phyloP scores from a whole-genome alignment of 1,140 invertebrate genomes.

The Andricus grossulariae region DNA sequence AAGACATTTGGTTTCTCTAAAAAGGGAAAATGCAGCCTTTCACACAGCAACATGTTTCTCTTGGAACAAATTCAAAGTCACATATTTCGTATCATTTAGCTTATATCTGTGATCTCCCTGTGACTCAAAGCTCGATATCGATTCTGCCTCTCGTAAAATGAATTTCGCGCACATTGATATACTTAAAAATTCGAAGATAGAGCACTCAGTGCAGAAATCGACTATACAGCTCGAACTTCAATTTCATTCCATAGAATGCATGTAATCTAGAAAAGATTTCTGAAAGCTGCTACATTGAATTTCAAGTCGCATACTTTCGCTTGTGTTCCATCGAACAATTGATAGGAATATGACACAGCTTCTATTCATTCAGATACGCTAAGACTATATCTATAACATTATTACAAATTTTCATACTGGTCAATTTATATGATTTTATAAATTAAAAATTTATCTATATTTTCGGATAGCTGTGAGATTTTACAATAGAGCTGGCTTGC shows the following conservation, averaged over 20 bases:
- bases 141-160: slow-evolving; percentile 27
- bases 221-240: slow-evolving; percentile 24
- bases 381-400: too few relatives aligned
- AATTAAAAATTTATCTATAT: not conserved
- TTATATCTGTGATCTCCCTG: not conserved
- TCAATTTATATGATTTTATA: not conserved
- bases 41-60: not conserved
- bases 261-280: slow-evolving; percentile 26
- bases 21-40: not conserved
- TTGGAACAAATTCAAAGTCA: not conserved
- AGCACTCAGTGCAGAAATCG: slow-evolving; percentile 10
- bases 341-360: too few relatives aligned
- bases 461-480: not conserved
- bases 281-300: slow-evolving; percentile 23
- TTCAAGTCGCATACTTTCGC: slow-evolving; percentile 11
- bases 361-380: too few relatives aligned
- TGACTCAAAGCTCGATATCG: slow-evolving; percentile 6
- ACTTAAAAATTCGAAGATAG: not conserved
- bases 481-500: slow-evolving; percentile 21
- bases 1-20: not conserved
- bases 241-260: slow-evolving; percentile 9
- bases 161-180: slow-evolving; percentile 6
- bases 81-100: not conserved
- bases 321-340: not conserved
- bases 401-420: too few relatives aligned